Conservation (phyloP, 2,888 invertebrate species). For the Eupsilia transversa region DNA sequence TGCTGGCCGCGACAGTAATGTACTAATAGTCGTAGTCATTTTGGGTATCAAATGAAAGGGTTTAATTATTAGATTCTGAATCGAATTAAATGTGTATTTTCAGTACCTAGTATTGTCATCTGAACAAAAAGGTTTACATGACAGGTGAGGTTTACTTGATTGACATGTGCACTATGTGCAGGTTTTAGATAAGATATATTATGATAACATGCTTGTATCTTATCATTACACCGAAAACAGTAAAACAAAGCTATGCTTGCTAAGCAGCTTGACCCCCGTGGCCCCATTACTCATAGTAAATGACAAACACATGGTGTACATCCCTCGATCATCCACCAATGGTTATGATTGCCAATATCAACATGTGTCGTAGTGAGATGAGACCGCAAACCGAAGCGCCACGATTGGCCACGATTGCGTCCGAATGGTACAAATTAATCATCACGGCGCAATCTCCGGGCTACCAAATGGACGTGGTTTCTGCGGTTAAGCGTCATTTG, state of each 20-base stretch:
- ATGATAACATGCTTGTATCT: neutral
- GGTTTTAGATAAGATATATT: slow-evolving; percentile 2
- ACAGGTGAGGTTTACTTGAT: too few species aligned
- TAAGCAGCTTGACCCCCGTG: neutral
- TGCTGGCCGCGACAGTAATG: too few species aligned
- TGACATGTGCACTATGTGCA: neutral
- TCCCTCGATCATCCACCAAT: neutral
- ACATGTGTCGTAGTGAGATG: slow-evolving; percentile 18
- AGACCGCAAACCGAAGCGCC: slow-evolving; percentile 36
- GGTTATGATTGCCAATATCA: slow-evolving; percentile 13
- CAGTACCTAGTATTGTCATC: neutral
- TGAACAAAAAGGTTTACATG: too few species aligned
- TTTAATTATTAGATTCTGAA: neutral
- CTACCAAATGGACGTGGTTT: slow-evolving; percentile 33
- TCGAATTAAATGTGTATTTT: neutral
- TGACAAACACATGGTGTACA: neutral
- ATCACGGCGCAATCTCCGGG: slow-evolving; percentile 52
- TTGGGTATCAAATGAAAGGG: too few species aligned
- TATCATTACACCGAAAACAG: neutral
- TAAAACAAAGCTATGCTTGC: neutral
- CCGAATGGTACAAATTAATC: slow-evolving; percentile 42
- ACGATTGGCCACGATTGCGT: slow-evolving; percentile 1
- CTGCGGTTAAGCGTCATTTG: slow-evolving; percentile 52
- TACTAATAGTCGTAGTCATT: too few species aligned
- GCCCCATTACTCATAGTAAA: neutral